Evolutionary conservation across 2,797 vertebrate genomes (phyloP), one percentile per base, ranked within the genome.

Genomic region (Enoplosus armatus): DNA sequence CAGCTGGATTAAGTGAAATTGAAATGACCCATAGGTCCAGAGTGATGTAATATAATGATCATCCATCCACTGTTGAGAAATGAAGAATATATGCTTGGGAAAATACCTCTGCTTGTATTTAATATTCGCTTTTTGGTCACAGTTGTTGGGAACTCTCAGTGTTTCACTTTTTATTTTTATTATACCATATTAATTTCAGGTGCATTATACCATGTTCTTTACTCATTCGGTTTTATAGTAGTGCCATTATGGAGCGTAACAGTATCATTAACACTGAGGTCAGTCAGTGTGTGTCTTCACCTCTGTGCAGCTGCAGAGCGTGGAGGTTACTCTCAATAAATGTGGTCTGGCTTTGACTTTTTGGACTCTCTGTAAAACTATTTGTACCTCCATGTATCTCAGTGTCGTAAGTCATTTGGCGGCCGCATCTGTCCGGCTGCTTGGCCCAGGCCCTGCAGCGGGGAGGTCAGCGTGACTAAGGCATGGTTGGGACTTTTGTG

Each of bases 381-480:
- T 90, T 84, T 89, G 82, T 86, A 85, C 86, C 78, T 89, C 81
- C 84, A 87, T 93, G 83, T 82, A 80, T 90, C 87, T 80, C 74
- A 11, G 75, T 86, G 87, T 79, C 66, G 78, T 91, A 78, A 89
- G 84, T 80, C 71, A 83, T 84, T 79, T 88, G 89, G 87, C 76
- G 27, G 58, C 58, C 8, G 43, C 77, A 55, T 87, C 56, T 87
- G 82, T 90, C 80, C 86, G 74, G 81, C 89, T 92, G 85, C 83
- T 87, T 85, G 86, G 80, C 90, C 72, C 71, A 26, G 62, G 62
- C 69, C 64, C 72, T 12, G 43, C 58, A 67, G 47, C 61, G 29
- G 71, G 75, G 72, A 86, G 88, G 75, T 82, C 73, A 81, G 80
- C 75, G 47, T 87, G 82, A 78, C 66, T 82, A 71, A 85, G 79